phyloP scores from a whole-genome alignment of 2,888 invertebrate species.

The Caenorhabditis japonica region DNA sequence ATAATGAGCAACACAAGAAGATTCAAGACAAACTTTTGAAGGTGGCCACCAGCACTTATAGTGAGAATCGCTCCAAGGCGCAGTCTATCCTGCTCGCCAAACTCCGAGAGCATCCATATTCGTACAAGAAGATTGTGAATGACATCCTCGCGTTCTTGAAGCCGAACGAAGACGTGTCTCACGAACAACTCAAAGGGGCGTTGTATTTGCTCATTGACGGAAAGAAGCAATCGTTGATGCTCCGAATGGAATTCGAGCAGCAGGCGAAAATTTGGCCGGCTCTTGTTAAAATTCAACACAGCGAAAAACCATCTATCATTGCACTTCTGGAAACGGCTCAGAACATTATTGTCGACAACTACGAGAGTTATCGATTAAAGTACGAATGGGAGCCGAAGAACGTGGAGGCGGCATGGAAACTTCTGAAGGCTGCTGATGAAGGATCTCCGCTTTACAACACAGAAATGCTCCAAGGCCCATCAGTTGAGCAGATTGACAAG shows the following conservation, averaged over 20 bases:
- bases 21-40: constrained; percentile 82
- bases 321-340: constrained; percentile 78
- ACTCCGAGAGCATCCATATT: constrained; percentile 82
- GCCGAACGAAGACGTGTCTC: constrained; percentile 81
- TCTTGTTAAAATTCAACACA: constrained; percentile 82
- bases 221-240: constrained; percentile 82
- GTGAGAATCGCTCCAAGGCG: constrained; percentile 78
- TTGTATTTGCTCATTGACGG: constrained; percentile 85
- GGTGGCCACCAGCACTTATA: constrained; percentile 83
- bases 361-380: constrained; percentile 73
- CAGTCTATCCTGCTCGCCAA: constrained; percentile 55
- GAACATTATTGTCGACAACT: constrained; percentile 77
- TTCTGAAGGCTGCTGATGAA: constrained; percentile 40
- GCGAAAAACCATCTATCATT: constrained; percentile 84
- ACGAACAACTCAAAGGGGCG: constrained; percentile 86
- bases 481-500: constrained; percentile 12
- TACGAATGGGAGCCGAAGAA: constrained; percentile 51
- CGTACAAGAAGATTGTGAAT: constrained; percentile 83
- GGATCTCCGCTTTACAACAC: constrained; percentile 31
- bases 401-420: constrained; percentile 27
- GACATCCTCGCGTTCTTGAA: constrained; percentile 81
- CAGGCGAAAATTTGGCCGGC: constrained; percentile 56
- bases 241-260: constrained; percentile 85
- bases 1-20: constrained; percentile 82
- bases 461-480: constrained; percentile 13